phyloP scores from a whole-genome alignment of 2,797 vertebrate genomes.

The Diceros bicornis region DNA sequence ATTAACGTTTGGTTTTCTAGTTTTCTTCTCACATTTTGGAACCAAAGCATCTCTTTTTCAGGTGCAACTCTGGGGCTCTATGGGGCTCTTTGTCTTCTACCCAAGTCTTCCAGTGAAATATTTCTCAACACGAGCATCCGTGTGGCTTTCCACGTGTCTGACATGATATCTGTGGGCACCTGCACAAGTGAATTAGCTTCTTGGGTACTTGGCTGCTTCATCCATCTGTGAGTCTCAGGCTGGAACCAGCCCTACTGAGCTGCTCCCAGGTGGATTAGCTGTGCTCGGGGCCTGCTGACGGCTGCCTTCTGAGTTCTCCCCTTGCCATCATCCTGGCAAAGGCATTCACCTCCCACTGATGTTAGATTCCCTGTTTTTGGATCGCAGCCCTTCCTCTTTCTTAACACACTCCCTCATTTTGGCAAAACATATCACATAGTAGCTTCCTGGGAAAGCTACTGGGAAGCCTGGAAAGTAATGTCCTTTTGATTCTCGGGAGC shows the following conservation, averaged over 20 bases:
- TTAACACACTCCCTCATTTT: neutral
- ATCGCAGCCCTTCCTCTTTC: neutral
- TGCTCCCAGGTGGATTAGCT: neutral
- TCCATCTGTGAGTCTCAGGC: accelerated
- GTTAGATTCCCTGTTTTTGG: neutral
- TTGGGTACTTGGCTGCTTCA: neutral
- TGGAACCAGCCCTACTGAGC: neutral
- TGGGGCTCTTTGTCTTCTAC: neutral
- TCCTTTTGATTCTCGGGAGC: neutral
- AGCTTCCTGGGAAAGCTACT: neutral
- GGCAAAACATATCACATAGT: neutral
- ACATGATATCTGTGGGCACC: neutral
- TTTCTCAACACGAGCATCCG: neutral
- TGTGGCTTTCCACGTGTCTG: neutral
- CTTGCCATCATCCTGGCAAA: neutral
- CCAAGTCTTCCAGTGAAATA: neutral
- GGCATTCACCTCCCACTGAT: neutral
- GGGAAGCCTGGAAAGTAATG: neutral
- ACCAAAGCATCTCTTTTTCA: neutral
- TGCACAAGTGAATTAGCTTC: neutral
- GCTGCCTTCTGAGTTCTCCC: neutral
- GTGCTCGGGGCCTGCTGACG: neutral
- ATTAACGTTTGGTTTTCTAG: neutral
- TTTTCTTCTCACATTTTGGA: neutral
- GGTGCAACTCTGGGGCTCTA: too few relatives aligned